Conservation (phyloP, 2,113 vertebrate genomes). For the Corvus moneduloides region DNA sequence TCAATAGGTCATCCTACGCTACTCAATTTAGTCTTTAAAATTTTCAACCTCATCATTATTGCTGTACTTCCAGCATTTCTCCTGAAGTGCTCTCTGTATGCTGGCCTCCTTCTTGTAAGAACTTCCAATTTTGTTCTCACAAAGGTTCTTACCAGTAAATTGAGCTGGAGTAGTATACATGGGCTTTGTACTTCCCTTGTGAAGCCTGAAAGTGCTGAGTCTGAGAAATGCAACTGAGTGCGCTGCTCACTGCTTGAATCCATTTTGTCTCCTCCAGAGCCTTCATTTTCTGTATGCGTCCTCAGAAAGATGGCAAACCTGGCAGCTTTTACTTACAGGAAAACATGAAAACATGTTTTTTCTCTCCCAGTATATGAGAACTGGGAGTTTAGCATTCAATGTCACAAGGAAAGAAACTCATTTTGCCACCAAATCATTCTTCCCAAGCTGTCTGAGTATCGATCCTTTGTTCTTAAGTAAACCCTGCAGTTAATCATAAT, state of each 20-base stretch:
- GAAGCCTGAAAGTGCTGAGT: neutral
- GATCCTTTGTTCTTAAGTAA: slow-evolving; percentile 11
- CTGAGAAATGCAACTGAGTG: neutral
- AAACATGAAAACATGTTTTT: neutral
- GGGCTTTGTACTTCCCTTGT: neutral
- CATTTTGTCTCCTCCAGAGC: neutral
- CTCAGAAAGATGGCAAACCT: neutral
- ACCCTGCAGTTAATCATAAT: neutral
- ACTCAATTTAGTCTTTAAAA: neutral
- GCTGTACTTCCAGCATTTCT: neutral
- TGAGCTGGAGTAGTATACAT: neutral
- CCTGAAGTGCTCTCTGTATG: neutral
- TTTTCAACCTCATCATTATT: neutral
- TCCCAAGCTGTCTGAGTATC: neutral
- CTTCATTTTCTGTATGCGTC: neutral
- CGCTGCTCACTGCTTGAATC: neutral
- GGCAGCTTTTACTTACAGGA: neutral
- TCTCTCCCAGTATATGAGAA: neutral
- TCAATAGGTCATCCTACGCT: neutral
- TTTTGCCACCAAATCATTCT: neutral
- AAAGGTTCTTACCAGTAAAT: neutral
- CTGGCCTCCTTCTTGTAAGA: neutral
- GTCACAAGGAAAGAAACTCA: neutral
- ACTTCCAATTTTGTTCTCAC: neutral
- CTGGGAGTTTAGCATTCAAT: neutral